A percentile compares a stretch with the other conserved stretches of the same genome.
These are phyloP conservation scores for Alces alces DNA, from an alignment of 2,113 vertebrate genomes.

Conservation along the genomic window DNA sequence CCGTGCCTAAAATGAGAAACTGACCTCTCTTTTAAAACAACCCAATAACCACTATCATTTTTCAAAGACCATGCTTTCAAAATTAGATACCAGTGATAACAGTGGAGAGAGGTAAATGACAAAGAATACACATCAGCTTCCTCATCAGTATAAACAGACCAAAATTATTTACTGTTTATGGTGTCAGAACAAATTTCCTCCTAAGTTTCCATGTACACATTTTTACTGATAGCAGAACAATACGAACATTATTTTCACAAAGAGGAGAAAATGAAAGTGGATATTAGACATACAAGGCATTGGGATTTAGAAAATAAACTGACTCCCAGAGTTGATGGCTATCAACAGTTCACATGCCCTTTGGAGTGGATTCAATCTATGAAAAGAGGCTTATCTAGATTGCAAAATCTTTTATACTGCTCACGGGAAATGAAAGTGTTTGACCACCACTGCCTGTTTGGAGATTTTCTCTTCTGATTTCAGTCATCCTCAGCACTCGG, in stretches of 20 bases:
- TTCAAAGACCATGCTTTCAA: not conserved
- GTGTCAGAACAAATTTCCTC: conserved; percentile 39
- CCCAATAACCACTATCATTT: not conserved
- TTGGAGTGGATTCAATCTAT: conserved; percentile 50
- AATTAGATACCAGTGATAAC: not conserved
- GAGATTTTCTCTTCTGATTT: not conserved
- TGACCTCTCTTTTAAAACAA: not conserved
- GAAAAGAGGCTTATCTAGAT: conserved; percentile 66
- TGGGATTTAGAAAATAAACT: conserved; percentile 59
- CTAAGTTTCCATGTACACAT: not conserved
- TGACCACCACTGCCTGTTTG: not conserved
- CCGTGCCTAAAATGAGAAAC: not conserved
- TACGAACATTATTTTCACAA: conserved; percentile 40
- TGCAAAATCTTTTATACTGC: conserved; percentile 54
- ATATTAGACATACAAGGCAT: conserved; percentile 33
- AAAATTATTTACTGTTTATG: conserved; percentile 22
- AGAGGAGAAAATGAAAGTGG: conserved; percentile 56
- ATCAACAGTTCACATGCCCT: conserved; percentile 35
- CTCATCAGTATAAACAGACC: conserved; percentile 24
- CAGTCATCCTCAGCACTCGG: not conserved
- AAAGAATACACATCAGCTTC: not conserved
- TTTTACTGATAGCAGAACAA: conserved; percentile 54
- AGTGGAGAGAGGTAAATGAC: not conserved
- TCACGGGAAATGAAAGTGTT: conserved; percentile 54
- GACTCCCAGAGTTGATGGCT: conserved; percentile 20